Percentiles rank a stretch among this genome's conserved stretches.
These are phyloP conservation scores for Orussus abietinus DNA, from an alignment of 1,140 invertebrate genomes.

Conservation along the genomic window DNA sequence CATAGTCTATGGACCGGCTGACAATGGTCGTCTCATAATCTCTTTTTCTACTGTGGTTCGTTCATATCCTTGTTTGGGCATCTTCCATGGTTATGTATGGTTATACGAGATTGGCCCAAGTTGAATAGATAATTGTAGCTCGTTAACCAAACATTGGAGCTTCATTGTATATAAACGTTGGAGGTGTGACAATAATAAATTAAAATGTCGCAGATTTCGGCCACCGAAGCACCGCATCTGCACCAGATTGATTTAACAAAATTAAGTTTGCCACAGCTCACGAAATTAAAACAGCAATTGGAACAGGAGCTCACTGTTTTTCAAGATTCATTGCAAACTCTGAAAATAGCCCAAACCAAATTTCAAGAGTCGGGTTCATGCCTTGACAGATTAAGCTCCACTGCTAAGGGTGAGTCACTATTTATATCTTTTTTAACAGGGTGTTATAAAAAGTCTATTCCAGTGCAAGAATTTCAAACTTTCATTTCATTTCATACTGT, in stretches of 20 bases:
- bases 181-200: too few relatives aligned
- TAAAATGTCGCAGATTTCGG: slow-evolving; percentile 59
- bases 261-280: slow-evolving; percentile 73
- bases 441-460: too few relatives aligned
- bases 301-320: slow-evolving; percentile 84
- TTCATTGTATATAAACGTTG: too few relatives aligned
- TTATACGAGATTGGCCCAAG: too few relatives aligned
- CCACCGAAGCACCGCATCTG: slow-evolving; percentile 58
- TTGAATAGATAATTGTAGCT: too few relatives aligned
- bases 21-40: too few relatives aligned
- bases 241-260: slow-evolving; percentile 75
- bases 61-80: too few relatives aligned
- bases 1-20: too few relatives aligned
- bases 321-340: slow-evolving; percentile 80
- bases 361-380: slow-evolving; percentile 84
- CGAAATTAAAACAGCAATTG: slow-evolving; percentile 78
- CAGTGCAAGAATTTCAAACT: neutral
- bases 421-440: too few relatives aligned
- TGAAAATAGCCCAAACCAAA: slow-evolving; percentile 87
- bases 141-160: too few relatives aligned
- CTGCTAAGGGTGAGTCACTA: slow-evolving; percentile 62
- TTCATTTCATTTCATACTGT: neutral
- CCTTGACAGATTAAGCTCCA: slow-evolving; percentile 73
- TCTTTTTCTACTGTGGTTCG: too few relatives aligned
- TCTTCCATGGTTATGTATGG: too few relatives aligned